Base-by-base conservation (phyloP, 2,888 invertebrate species). In the Heliconius aoede region DNA sequence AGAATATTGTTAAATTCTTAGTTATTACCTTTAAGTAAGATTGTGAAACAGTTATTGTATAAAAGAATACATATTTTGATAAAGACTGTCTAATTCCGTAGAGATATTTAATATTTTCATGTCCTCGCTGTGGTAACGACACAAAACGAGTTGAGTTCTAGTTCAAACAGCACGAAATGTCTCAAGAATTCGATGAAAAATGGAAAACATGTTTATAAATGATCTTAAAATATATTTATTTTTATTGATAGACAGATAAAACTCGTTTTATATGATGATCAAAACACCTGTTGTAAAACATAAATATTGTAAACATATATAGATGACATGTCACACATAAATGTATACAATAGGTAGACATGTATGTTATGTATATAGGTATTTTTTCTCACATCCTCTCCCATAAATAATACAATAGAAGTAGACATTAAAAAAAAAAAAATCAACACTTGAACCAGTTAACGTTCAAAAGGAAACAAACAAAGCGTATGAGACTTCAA, bases 401-500 rank as follows among this genome's bases (percentile, higher is more conserved):
- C 28, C n/a, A 36, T 18, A 32, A 36, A 65, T 40, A 40, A 36
- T 36, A 36, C 65, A 40, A 40, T 65, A 64, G 11, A 32, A 15
- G 4, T 32, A 11, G 2, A 7, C 24, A 24, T 40, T 40, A 4
- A 36, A 64, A 36, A 65, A 65, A 36, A 36, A 60, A 60, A n/a
- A n/a, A n/a, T n/a, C n/a, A n/a, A 1, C 1, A 26, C 36, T 40
- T 65, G 36, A 65, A 65, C 36, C 65, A 40, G 36, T 40, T 40
- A 36, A 40, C 65, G 36, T 65, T 24, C 68, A 55, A 69, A 55
- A n/a, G 28, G 61, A 11, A 64, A 32, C n/a, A 36, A n/a, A 55
- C 51, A 32, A 73, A 55, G 55, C 21, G 51, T 55, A 74, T 36
- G 64, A 67, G 36, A 58, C 69, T 62, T 74, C 68, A 32, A 11